Evolutionary conservation across 2,113 vertebrate species (phyloP), one percentile per base, ranked within the genome.

Genomic region (Dicerorhinus sumatrensis): DNA sequence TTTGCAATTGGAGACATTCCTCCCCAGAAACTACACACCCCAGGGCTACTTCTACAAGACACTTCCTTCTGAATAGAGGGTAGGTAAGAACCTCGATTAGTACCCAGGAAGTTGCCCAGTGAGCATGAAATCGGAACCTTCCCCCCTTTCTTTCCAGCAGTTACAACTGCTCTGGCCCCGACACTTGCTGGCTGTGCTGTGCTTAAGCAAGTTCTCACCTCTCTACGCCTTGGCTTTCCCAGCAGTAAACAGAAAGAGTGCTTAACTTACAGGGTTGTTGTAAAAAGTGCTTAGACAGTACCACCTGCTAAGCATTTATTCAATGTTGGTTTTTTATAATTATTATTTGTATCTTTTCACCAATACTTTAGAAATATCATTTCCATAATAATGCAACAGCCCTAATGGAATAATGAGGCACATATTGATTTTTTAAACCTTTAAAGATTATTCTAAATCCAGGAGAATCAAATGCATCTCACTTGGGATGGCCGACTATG

Each of bases 121-220:
- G 69, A 84, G 20, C 9, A 13, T 83, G 80, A 82, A 81, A 63
- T 94, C 63, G 95, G 58, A 95, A 27, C 33, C 80, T 58, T 56
- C n/a, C 56, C 27, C 16, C 2, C 36, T 70, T 77, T 80, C n/a
- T 63, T 56, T 46, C 56, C 48, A 62, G 7, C 6, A 16, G 3
- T 14, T 84, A 72, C 70, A 87, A 65, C 42, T 20, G 12, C 14
- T 60, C 72, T 31, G 42, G 36, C 29, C 23, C 76, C n/a, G 5
- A 25, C 62, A 2, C 54, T 58, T 8, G 39, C 31, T 25, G 21
- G 10, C 1, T 14, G 27, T 51, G n/a, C 42, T 20, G 17, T 85
- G 46, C 7, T 7, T 10, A 51, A 29, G 51, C 56, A 56, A 72
- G 17, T 42, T 73, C 67, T 69, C 60, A 39, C 10, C 6, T 46